Conservation (phyloP, 2,113 vertebrate species). For the Mystacornis crossleyi region DNA sequence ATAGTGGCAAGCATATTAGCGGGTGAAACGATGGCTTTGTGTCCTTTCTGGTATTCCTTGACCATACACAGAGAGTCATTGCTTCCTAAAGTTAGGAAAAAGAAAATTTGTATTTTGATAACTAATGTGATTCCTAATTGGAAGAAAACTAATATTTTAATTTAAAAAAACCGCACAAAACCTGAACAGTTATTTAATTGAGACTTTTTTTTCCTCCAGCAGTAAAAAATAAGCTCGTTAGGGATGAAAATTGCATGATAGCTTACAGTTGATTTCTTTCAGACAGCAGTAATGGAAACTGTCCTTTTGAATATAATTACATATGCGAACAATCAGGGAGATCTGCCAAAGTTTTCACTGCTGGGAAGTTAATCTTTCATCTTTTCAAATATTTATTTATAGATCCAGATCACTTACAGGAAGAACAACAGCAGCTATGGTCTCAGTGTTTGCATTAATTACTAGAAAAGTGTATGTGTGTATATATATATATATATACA, state of each 20-base stretch:
- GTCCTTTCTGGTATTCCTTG: background rate
- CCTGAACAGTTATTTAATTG: background rate
- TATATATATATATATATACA: background rate
- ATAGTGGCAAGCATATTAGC: background rate
- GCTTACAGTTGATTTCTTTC: background rate
- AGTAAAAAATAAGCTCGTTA: background rate
- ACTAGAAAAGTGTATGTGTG: background rate
- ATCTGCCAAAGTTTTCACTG: background rate
- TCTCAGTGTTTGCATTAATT: background rate
- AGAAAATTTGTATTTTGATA: background rate
- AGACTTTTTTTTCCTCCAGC: background rate
- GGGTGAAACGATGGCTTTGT: background rate
- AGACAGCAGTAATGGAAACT: conserved; percentile 4
- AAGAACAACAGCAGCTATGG: background rate
- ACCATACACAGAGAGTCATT: background rate
- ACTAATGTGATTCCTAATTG: background rate
- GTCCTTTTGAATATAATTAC: conserved; percentile 28
- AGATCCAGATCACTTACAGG: background rate
- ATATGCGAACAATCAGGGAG: conserved; percentile 29
- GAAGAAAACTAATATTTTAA: background rate
- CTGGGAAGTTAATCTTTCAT: conserved; percentile 22
- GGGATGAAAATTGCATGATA: background rate
- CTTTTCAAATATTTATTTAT: conserved; percentile 31
- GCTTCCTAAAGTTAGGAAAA: background rate
- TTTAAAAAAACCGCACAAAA: background rate